These are phyloP conservation scores for Ammodytes marinus DNA, from an alignment of 2,113 vertebrate species.

Conservation along the genomic window DNA sequence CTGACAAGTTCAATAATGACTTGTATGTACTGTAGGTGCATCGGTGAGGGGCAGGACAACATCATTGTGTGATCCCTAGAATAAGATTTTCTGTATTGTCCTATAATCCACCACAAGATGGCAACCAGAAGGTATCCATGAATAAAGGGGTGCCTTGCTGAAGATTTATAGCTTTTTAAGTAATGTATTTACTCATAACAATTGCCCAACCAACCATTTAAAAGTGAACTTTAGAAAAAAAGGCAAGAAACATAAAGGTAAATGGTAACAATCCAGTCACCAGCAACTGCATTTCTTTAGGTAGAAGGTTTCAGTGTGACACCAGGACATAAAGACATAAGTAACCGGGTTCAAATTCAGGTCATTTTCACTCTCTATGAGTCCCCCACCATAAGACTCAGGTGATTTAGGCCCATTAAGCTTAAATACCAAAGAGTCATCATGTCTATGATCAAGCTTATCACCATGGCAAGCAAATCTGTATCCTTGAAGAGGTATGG, in stretches of 20 bases:
- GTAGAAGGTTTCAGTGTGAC: constrained; percentile 60
- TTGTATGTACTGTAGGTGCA: constrained; percentile 52
- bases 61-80: constrained; percentile 51
- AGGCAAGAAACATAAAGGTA: constrained; percentile 24
- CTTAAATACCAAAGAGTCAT: constrained; percentile 62
- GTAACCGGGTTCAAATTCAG: constrained; percentile 64
- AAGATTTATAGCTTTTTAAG: constrained; percentile 22
- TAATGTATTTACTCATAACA: not conserved
- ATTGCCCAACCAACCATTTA: not conserved
- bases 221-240: constrained; percentile 13
- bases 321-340: constrained; percentile 47
- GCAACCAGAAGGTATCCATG: constrained; percentile 22
- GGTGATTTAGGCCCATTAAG: constrained; percentile 63
- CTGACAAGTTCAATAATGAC: constrained; percentile 49
- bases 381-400: constrained; percentile 52
- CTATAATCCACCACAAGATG: constrained; percentile 36
- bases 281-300: not conserved
- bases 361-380: constrained; percentile 48
- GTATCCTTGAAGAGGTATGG: constrained; percentile 38
- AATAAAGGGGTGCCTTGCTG: constrained; percentile 39
- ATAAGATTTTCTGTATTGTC: constrained; percentile 31
- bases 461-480: constrained; percentile 60
- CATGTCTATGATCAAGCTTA: constrained; percentile 58
- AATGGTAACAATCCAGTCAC: constrained; percentile 24
- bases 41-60: constrained; percentile 61